Conservation (phyloP, 2,113 vertebrate genomes). For the Callorhinus ursinus region DNA sequence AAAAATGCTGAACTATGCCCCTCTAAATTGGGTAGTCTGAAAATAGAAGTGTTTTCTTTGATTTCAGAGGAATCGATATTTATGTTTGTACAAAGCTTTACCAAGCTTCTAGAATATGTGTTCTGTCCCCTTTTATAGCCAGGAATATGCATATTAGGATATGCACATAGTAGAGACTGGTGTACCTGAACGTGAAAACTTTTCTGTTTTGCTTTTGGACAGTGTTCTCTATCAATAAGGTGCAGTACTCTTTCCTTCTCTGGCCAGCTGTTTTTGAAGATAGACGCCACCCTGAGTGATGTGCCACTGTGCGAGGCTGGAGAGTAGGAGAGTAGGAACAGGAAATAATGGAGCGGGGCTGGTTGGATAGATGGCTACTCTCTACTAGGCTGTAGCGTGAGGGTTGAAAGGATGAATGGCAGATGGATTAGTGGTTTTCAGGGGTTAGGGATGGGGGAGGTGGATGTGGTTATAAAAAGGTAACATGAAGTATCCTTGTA, state of each 20-base stretch:
- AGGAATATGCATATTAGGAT: background rate
- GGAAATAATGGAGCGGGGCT: background rate
- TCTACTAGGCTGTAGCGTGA: background rate
- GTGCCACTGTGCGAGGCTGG: background rate
- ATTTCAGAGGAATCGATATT: slow-evolving; percentile 2
- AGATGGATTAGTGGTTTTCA: background rate
- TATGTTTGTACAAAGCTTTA: background rate
- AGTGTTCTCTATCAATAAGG: background rate
- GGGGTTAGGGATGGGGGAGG: background rate
- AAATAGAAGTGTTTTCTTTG: background rate
- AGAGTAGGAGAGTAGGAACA: background rate
- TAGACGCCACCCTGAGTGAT: background rate
- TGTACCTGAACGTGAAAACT: background rate
- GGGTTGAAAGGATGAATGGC: background rate
- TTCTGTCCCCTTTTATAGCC: background rate
- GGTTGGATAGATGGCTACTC: background rate
- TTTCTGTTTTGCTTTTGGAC: background rate
- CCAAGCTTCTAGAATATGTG: background rate
- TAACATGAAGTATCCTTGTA: background rate
- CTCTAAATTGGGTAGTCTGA: background rate
- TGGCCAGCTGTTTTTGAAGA: background rate
- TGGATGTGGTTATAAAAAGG: background rate
- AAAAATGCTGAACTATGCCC: background rate
- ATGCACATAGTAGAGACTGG: background rate
- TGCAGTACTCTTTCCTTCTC: background rate